Percentiles rank a stretch among this genome's conserved stretches.
Evolutionary conservation across 2,113 vertebrate species (phyloP).

Genomic region (Scytalopus superciliaris): DNA sequence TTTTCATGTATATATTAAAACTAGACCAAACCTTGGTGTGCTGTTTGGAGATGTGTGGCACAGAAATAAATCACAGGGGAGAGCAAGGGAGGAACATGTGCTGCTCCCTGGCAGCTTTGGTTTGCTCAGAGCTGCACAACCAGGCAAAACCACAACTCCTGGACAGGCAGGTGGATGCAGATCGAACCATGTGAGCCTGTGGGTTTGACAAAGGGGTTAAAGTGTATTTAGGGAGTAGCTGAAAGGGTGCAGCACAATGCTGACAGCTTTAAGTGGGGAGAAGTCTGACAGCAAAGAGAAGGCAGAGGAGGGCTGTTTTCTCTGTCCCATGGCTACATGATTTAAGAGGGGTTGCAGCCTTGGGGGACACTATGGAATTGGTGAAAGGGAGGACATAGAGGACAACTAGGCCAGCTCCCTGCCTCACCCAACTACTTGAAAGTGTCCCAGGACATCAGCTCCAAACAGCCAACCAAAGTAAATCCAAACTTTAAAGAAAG

Average conservation of each 20-base stretch:
- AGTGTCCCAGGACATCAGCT: not conserved
- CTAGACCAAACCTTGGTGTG: not conserved
- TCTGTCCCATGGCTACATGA: not conserved
- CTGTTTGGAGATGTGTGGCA: slow-evolving; percentile 16
- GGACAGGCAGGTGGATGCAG: not conserved
- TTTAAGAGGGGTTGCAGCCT: not conserved
- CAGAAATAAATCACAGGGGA: not conserved
- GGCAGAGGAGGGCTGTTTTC: not conserved
- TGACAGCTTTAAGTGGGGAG: not conserved
- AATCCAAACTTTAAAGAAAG: not conserved
- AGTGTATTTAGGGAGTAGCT: not conserved
- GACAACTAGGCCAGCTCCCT: not conserved
- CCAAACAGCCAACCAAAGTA: not conserved
- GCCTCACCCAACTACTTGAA: fast-evolving
- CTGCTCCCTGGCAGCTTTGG: not conserved
- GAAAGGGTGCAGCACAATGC: not conserved
- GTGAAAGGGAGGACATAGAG: not conserved
- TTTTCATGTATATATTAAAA: not conserved
- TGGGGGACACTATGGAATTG: not conserved
- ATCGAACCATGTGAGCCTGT: not conserved
- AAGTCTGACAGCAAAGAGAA: not conserved
- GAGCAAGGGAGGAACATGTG: not conserved
- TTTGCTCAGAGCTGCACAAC: not conserved
- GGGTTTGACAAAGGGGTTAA: not conserved
- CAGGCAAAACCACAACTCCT: not conserved